phyloP scores from a whole-genome alignment of 2,888 invertebrate genomes.

The Tuta absoluta region DNA sequence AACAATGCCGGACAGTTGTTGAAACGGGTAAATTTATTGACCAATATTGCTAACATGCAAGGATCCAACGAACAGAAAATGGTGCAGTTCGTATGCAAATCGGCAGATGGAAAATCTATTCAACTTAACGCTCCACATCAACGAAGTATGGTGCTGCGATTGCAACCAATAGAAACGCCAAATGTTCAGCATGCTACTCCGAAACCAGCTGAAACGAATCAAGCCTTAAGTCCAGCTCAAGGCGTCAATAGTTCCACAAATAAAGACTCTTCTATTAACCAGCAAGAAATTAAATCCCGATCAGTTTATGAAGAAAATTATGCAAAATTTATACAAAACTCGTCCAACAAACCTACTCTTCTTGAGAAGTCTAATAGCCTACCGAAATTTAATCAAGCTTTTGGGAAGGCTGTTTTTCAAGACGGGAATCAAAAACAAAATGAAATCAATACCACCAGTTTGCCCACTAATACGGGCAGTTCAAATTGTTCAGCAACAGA shows the following conservation, averaged over 20 bases:
- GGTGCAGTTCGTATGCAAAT: constrained; percentile 84
- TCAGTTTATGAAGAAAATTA: constrained; percentile 80
- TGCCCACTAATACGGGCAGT: constrained; percentile 49
- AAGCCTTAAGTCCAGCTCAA: constrained; percentile 53
- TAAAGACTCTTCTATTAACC: constrained; percentile 51
- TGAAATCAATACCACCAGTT: constrained; percentile 53
- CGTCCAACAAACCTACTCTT: constrained; percentile 55
- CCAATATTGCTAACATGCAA: constrained; percentile 73
- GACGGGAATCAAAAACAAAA: constrained; percentile 61
- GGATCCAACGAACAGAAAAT: constrained; percentile 77
- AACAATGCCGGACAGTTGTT: constrained; percentile 64
- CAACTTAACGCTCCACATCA: constrained; percentile 79
- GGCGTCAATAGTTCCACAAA: constrained; percentile 40
- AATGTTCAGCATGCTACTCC: constrained; percentile 48
- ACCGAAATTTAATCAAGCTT: constrained; percentile 90
- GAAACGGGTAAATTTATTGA: constrained; percentile 75
- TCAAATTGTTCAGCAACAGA: constrained; percentile 58
- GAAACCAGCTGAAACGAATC: constrained; percentile 52
- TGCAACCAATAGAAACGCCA: constrained; percentile 70
- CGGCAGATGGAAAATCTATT: constrained; percentile 81
- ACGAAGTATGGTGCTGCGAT: constrained; percentile 75
- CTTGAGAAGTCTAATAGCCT: constrained; percentile 78
- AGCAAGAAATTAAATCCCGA: constrained; percentile 75
- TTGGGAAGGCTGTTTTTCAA: constrained; percentile 86
- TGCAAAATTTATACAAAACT: constrained; percentile 78